Evolutionary conservation across 2,797 vertebrate genomes (phyloP).

Genomic region (Simalia tracyae): DNA sequence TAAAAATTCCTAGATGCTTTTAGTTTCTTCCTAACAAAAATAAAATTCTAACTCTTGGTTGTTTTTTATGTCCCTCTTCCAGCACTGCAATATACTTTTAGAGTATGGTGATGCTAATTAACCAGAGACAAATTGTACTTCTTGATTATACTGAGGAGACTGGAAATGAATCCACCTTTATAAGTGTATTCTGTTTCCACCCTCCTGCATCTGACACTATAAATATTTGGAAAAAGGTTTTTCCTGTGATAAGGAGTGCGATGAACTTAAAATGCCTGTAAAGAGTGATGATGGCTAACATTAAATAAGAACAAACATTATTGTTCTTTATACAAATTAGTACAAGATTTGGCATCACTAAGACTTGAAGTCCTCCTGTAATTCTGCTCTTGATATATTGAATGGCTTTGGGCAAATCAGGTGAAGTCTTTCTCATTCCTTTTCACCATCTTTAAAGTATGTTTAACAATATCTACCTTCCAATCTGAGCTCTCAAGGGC

Average conservation of each 20-base stretch:
- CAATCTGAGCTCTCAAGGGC: not conserved
- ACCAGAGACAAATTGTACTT: not conserved
- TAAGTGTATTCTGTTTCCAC: not conserved
- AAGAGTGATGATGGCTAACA: not conserved
- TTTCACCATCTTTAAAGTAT: not conserved
- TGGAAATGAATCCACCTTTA: not conserved
- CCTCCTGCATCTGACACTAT: not conserved
- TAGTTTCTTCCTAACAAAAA: not conserved
- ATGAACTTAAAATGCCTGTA: not conserved
- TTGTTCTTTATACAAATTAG: not conserved
- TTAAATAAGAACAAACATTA: constrained; percentile 21
- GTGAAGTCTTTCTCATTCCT: not conserved
- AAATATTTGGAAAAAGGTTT: not conserved
- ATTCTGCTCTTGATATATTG: constrained; percentile 21
- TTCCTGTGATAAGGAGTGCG: not conserved
- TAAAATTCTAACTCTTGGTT: not conserved
- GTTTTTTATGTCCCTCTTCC: not conserved
- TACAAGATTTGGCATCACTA: not conserved
- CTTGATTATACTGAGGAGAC: not conserved
- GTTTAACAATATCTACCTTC: constrained; percentile 20
- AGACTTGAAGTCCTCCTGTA: constrained; percentile 1
- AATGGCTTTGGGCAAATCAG: not conserved
- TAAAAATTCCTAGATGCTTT: not conserved
- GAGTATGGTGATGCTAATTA: not conserved
- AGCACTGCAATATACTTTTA: not conserved